These are phyloP conservation scores for Autographa gamma DNA, from an alignment of 2,888 invertebrate species.

Conservation along the genomic window DNA sequence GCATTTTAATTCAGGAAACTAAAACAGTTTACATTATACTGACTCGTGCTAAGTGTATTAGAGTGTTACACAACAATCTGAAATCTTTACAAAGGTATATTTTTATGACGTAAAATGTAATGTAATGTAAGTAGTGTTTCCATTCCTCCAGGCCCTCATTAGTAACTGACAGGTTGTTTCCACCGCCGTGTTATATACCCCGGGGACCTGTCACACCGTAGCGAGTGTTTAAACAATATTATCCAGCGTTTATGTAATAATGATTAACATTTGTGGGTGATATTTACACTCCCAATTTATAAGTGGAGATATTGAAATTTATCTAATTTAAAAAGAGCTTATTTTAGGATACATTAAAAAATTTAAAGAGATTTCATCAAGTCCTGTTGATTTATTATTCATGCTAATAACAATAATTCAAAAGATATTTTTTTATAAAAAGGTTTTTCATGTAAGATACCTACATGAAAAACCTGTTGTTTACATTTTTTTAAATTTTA, in stretches of 20 bases:
- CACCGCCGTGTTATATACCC: slow-evolving; percentile 42
- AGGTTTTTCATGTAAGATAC: too few relatives aligned
- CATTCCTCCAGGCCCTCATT: slow-evolving; percentile 66
- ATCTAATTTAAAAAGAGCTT: too few relatives aligned
- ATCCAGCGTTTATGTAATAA: neutral
- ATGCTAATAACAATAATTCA: too few relatives aligned
- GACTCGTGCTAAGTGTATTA: slow-evolving; percentile 31
- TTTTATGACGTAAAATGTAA: slow-evolving; percentile 44
- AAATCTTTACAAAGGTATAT: slow-evolving; percentile 26
- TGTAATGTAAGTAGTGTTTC: slow-evolving; percentile 67
- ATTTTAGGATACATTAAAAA: too few relatives aligned
- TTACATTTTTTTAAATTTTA: too few relatives aligned
- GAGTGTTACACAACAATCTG: slow-evolving; percentile 32
- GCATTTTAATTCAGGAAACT: neutral
- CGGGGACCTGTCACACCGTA: slow-evolving; percentile 46
- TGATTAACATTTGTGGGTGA: too few relatives aligned
- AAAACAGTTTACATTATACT: slow-evolving; percentile 13
- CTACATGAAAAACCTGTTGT: too few relatives aligned
- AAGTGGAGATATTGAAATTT: too few relatives aligned
- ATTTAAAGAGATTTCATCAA: too few relatives aligned
- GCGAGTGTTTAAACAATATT: slow-evolving; percentile 1
- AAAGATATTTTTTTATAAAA: too few relatives aligned
- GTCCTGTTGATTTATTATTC: too few relatives aligned
- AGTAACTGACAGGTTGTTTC: slow-evolving; percentile 68
- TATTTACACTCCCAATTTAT: too few relatives aligned